Conservation (phyloP, 64 coral and sea anemone species). For the Anthopleura sola region DNA sequence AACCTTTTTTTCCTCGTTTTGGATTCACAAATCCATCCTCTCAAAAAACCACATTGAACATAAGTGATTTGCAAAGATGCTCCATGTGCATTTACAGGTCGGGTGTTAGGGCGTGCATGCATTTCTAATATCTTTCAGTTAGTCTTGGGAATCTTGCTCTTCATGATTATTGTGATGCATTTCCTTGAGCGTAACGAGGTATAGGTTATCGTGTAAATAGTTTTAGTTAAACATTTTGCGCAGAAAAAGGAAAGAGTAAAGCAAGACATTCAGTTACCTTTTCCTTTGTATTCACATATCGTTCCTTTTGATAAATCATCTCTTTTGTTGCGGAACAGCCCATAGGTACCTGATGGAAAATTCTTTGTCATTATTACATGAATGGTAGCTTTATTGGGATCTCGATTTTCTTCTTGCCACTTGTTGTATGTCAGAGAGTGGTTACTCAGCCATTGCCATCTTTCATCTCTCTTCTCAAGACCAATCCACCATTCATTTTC, state of each 20-base stretch:
- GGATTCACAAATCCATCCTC: too few relatives aligned
- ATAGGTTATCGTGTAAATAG: too few relatives aligned
- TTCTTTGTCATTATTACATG: constrained; percentile 34
- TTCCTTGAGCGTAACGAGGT: too few relatives aligned
- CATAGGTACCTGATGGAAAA: constrained; percentile 12
- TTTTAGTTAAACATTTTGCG: too few relatives aligned
- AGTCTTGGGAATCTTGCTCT: too few relatives aligned
- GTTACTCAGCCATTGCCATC: constrained; percentile 47
- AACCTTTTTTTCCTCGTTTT: too few relatives aligned
- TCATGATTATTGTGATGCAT: too few relatives aligned
- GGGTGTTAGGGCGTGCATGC: too few relatives aligned
- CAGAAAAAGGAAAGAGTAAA: background rate
- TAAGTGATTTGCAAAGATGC: too few relatives aligned
- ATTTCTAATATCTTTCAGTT: too few relatives aligned
- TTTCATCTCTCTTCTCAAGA: constrained; percentile 17
- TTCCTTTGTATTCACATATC: constrained; percentile 30
- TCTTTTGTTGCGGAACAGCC: constrained; percentile 24
- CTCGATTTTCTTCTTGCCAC: constrained; percentile 6
- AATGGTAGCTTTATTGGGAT: background rate
- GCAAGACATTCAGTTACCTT: background rate
- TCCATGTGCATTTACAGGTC: too few relatives aligned
- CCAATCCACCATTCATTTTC: constrained; percentile 49
- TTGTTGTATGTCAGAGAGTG: constrained; percentile 5
- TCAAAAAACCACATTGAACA: too few relatives aligned
- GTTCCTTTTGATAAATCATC: background rate